A percentile compares a stretch with the other conserved stretches of the same genome.
phyloP scores from a whole-genome alignment of 2,888 invertebrate species.

The Trimorus sp. region DNA sequence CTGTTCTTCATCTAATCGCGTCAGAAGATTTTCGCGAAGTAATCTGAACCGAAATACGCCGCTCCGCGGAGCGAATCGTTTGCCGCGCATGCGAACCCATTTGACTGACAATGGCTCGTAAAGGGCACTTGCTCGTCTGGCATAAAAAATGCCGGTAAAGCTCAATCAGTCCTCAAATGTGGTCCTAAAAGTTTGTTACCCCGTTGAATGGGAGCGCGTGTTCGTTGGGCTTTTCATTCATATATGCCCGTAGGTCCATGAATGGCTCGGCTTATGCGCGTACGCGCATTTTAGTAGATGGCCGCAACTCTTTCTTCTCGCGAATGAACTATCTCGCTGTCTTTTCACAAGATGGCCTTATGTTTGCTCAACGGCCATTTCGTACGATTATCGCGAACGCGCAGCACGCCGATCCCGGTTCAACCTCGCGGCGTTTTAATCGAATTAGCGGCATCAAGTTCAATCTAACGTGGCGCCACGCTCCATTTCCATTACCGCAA shows the following conservation, averaged over 20 bases:
- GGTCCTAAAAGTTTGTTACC: slow-evolving; percentile 54
- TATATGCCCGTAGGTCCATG: slow-evolving; percentile 64
- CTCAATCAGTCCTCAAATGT: slow-evolving; percentile 37
- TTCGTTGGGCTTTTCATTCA: slow-evolving; percentile 43
- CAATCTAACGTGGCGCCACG: no score
- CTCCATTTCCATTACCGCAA: no score
- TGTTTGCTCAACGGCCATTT: slow-evolving; percentile 46
- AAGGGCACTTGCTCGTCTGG: no score
- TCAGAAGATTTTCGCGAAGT: no score
- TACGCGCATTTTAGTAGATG: slow-evolving; percentile 65
- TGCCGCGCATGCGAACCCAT: no score
- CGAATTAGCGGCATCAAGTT: no score
- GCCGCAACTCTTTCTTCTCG: slow-evolving; percentile 68
- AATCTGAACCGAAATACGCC: no score
- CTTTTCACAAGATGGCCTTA: slow-evolving; percentile 39
- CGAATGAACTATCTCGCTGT: slow-evolving; percentile 73
- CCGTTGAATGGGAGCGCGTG: slow-evolving; percentile 32
- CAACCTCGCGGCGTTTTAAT: no score
- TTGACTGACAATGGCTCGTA: slow-evolving; percentile 1
- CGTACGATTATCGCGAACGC: slow-evolving; percentile 33
- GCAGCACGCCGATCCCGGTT: not conserved
- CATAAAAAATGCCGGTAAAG: slow-evolving; percentile 36
- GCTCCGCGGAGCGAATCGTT: no score
- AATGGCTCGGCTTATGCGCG: slow-evolving; percentile 76
- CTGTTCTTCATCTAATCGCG: no score